These are phyloP conservation scores for Polypedilum pembai DNA, from an alignment of 1,140 invertebrate species.

Conservation along the genomic window DNA sequence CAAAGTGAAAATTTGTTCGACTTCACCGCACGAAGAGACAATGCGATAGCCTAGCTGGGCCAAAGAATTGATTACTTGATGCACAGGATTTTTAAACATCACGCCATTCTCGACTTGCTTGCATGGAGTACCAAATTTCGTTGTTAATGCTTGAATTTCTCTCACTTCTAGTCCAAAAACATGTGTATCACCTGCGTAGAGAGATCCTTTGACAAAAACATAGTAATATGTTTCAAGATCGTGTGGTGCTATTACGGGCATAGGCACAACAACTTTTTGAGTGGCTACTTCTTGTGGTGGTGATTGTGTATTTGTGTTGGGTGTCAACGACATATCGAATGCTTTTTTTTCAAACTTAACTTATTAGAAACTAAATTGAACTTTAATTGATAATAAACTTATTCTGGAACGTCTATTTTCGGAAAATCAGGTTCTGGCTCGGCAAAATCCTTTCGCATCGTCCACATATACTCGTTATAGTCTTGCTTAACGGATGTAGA, in stretches of 20 bases:
- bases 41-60: conserved; percentile 68
- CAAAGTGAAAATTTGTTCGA: conserved; percentile 73
- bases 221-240: conserved; percentile 53
- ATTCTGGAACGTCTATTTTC: conserved; percentile 42
- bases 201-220: conserved; percentile 66
- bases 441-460: conserved; percentile 78
- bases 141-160: conserved; percentile 57
- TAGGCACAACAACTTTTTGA: conserved; percentile 42
- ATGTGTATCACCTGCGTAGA: conserved; percentile 60
- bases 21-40: conserved; percentile 64
- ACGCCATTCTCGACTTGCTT: conserved; percentile 58
- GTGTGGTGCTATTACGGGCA: conserved; percentile 42
- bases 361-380: conserved; percentile 26
- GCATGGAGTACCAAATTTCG: conserved; percentile 57
- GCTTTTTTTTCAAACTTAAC: background rate
- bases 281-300: background rate
- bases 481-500: conserved; percentile 76
- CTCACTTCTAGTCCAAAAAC: conserved; percentile 64
- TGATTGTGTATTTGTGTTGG: background rate
- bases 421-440: conserved; percentile 62
- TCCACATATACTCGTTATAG: conserved; percentile 86
- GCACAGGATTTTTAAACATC: conserved; percentile 55
- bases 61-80: conserved; percentile 61
- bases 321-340: conserved; percentile 21
- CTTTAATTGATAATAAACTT: conserved; percentile 31